A percentile compares a stretch with the other conserved stretches of the same genome.
phyloP scores from a whole-genome alignment of 2,113 vertebrate genomes.

The Ammodytes marinus region DNA sequence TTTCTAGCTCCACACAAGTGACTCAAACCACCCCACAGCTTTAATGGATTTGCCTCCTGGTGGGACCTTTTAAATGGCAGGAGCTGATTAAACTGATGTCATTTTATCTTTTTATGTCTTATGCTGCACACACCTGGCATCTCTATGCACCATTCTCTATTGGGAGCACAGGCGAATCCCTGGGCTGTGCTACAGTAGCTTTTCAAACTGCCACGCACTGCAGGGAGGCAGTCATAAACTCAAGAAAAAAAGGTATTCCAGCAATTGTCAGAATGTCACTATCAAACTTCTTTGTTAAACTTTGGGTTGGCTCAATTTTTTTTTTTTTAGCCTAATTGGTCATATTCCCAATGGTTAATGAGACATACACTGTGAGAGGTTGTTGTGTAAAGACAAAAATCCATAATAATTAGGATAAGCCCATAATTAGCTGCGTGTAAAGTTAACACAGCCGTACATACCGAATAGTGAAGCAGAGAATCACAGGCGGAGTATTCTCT shows the following conservation, averaged over 20 bases:
- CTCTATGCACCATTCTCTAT: constrained; percentile 66
- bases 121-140: constrained; percentile 68
- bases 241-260: constrained; percentile 42
- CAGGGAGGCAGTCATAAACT: constrained; percentile 15
- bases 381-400: constrained; percentile 41
- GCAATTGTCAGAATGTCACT: constrained; percentile 46
- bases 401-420: constrained; percentile 60
- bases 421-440: constrained; percentile 52
- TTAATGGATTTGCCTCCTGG: constrained; percentile 67
- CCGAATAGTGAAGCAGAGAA: constrained; percentile 21
- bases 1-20: constrained; percentile 60
- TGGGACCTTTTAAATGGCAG: constrained; percentile 51
- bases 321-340: constrained; percentile 52
- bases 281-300: constrained; percentile 40
- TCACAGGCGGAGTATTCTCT: constrained; percentile 41
- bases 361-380: constrained; percentile 4
- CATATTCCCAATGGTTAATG: constrained; percentile 46
- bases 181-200: constrained; percentile 33
- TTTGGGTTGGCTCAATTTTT: constrained; percentile 35
- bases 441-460: constrained; percentile 36
- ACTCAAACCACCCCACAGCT: constrained; percentile 48
- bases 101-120: constrained; percentile 41
- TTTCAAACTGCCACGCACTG: constrained; percentile 40
- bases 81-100: constrained; percentile 69
- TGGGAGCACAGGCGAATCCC: constrained; percentile 17